phyloP scores from a whole-genome alignment of 2,113 vertebrate species.

The Malurus elegans region DNA sequence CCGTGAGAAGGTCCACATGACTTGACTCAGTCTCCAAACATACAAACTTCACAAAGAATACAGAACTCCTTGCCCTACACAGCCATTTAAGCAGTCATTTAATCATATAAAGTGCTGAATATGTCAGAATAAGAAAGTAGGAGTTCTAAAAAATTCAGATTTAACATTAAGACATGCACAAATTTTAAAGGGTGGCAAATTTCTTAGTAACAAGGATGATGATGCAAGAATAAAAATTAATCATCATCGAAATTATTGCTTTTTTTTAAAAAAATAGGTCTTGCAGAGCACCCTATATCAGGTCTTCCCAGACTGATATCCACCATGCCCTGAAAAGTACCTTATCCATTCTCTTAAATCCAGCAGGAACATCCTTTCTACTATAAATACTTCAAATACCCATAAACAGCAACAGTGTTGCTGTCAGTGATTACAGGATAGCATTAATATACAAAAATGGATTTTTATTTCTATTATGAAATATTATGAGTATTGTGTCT shows the following conservation, averaged over 20 bases:
- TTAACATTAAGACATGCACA: neutral
- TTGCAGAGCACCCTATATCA: neutral
- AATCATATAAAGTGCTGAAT: neutral
- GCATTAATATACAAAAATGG: neutral
- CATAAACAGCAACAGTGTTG: neutral
- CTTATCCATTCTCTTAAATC: neutral
- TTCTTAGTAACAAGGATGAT: neutral
- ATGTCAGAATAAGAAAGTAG: neutral
- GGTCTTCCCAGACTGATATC: neutral
- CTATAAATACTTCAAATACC: neutral
- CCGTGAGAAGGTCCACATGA: neutral
- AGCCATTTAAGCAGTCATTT: neutral
- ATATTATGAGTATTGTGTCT: neutral
- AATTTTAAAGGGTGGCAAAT: neutral
- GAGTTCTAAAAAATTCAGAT: neutral
- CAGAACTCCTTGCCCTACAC: neutral
- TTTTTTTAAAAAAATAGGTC: neutral
- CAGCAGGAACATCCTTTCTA: neutral
- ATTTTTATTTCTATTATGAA: neutral
- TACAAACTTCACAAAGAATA: neutral
- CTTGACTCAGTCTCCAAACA: neutral
- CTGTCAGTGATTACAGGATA: accelerated
- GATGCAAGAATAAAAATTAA: neutral
- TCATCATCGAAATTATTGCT: neutral
- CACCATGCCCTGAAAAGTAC: neutral